Conservation (phyloP, 2,113 vertebrate species). For the Periophthalmodon schlosseri region DNA sequence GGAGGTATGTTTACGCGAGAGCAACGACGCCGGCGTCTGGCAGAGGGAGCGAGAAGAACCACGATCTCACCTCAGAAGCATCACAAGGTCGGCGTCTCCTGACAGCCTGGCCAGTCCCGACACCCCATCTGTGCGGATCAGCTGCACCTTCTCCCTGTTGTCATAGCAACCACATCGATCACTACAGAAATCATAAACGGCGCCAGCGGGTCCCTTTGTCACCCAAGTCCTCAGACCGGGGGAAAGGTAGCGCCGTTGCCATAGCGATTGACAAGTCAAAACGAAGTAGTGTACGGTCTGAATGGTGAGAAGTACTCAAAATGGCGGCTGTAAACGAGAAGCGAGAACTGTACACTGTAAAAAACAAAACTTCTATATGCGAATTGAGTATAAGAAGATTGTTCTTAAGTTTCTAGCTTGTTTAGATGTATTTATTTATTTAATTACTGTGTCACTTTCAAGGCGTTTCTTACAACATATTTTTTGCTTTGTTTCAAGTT, state of each 20-base stretch:
- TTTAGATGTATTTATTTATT: not conserved
- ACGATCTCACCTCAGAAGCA: slow-evolving; percentile 84
- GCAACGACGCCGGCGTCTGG: not conserved
- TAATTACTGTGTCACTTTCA: too few species aligned
- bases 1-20: not conserved
- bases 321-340: not conserved
- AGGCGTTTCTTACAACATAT: too few species aligned
- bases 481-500: too few species aligned
- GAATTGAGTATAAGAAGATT: not conserved
- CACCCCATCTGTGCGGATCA: slow-evolving; percentile 90
- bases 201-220: not conserved
- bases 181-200: not conserved
- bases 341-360: too few species aligned
- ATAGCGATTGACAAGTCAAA: not conserved
- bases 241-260: not conserved
- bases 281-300: not conserved
- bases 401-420: not conserved
- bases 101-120: slow-evolving; percentile 89
- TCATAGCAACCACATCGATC: slow-evolving; percentile 11
- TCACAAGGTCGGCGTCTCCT: slow-evolving; percentile 92
- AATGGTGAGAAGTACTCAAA: not conserved
- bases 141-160: slow-evolving; percentile 93
- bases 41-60: not conserved
- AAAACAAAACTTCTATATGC: too few species aligned
- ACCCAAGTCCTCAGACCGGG: not conserved